phyloP scores from a whole-genome alignment of 2,797 vertebrate species.

The Urocyon cinereoargenteus region DNA sequence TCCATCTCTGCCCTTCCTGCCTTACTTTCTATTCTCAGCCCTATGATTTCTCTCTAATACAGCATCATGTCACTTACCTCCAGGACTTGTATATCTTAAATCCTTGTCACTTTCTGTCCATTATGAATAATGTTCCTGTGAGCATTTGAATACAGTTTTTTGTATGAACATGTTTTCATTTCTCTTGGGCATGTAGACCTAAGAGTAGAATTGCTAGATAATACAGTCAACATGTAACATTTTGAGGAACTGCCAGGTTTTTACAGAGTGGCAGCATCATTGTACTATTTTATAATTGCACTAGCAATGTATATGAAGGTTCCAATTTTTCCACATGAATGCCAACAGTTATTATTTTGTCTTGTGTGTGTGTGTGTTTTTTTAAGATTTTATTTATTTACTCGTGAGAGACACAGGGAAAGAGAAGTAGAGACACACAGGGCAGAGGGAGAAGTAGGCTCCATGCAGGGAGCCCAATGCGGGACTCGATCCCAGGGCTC shows the following conservation, averaged over 20 bases:
- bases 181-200: background rate
- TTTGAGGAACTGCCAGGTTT: constrained; percentile 29
- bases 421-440: too few species aligned
- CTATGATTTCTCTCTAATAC: background rate
- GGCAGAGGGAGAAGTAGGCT: too few species aligned
- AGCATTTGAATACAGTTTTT: background rate
- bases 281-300: background rate
- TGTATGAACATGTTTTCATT: constrained; percentile 45
- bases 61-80: background rate
- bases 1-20: background rate
- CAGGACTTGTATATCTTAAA: background rate
- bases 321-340: background rate
- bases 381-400: too few species aligned
- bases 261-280: background rate
- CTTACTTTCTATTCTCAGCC: background rate
- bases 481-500: too few species aligned
- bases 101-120: background rate
- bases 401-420: too few species aligned
- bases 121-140: background rate
- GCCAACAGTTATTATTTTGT: background rate
- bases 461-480: too few species aligned
- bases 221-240: background rate
- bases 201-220: constrained; percentile 8
- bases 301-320: background rate
- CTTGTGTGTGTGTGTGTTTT: too few species aligned